phyloP scores from a whole-genome alignment of 2,113 vertebrate species.

The Saguinus imperator region DNA sequence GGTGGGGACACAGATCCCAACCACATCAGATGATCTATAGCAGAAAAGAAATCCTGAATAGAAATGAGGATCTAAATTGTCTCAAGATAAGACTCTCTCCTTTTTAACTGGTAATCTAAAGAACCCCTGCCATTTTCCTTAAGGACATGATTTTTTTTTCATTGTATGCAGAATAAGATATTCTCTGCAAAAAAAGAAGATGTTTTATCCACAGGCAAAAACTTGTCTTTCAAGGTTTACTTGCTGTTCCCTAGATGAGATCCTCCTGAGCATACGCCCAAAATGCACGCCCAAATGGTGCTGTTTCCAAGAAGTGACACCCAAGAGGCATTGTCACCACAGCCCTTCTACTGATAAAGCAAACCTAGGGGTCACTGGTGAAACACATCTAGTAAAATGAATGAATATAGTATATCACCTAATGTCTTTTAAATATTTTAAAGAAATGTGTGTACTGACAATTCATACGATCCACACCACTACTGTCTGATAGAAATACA shows the following conservation, averaged over 20 bases:
- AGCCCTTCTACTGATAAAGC: neutral
- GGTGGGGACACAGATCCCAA: too few relatives aligned
- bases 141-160: constrained; percentile 21
- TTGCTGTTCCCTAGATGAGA: neutral
- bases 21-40: neutral
- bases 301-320: neutral
- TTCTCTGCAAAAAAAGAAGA: neutral
- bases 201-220: neutral
- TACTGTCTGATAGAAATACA: neutral
- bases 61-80: constrained; percentile 42
- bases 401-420: neutral
- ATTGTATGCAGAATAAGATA: neutral
- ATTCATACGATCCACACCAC: neutral
- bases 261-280: neutral
- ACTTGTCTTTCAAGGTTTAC: neutral
- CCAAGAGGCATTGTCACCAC: neutral
- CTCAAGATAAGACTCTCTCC: neutral
- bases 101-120: constrained; percentile 17
- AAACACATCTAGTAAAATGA: neutral
- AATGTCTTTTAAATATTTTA: neutral
- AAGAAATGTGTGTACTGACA: neutral
- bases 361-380: neutral
- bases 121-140: constrained; percentile 18
- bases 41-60: neutral
- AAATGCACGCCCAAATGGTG: neutral